Percentiles rank a stretch among this genome's conserved stretches.
phyloP scores from a whole-genome alignment of 2,113 vertebrate species.

The Chroicocephalus ridibundus region DNA sequence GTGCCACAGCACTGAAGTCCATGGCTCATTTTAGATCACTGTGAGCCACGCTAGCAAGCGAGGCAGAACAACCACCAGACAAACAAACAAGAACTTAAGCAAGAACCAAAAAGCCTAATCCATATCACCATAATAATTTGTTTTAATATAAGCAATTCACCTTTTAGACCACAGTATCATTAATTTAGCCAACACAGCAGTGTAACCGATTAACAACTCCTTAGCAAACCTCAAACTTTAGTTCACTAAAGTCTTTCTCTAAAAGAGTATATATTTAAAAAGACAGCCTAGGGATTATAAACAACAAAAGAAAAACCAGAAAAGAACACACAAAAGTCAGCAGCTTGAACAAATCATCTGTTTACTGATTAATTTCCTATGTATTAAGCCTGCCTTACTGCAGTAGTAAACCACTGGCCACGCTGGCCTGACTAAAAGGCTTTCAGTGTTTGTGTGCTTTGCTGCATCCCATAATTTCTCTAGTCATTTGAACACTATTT shows the following conservation, averaged over 20 bases:
- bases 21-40: not conserved
- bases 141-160: not conserved
- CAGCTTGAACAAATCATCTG: not conserved
- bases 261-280: not conserved
- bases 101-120: not conserved
- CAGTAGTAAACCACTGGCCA: not conserved
- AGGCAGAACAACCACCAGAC: not conserved
- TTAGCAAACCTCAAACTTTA: not conserved
- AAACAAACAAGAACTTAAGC: not conserved
- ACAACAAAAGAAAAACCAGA: not conserved
- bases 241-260: not conserved
- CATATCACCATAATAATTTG: not conserved
- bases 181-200: not conserved
- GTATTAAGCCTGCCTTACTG: not conserved
- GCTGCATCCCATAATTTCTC: conserved; percentile 31
- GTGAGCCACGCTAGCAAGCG: not conserved
- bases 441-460: not conserved
- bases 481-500: conserved; percentile 71
- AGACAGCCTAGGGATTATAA: not conserved
- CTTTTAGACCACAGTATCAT: not conserved
- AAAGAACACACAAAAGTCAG: not conserved
- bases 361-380: not conserved
- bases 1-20: not conserved
- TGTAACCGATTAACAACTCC: not conserved
- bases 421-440: not conserved